Percentiles rank a stretch among this genome's conserved stretches.
Conservation (phyloP, 2,888 invertebrate genomes). For the Leucozona laternaria region DNA sequence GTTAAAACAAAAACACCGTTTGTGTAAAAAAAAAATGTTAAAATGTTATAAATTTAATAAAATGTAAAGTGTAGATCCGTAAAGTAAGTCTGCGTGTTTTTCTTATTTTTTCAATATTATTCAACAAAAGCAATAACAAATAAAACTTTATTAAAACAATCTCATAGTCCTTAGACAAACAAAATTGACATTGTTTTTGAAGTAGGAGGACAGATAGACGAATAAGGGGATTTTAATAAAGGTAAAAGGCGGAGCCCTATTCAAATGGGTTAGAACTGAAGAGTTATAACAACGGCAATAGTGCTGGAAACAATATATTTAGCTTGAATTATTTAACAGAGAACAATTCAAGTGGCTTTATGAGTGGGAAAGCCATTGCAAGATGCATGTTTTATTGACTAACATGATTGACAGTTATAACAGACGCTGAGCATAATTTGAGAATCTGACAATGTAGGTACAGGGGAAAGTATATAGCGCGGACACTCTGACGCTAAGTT, state of each 20-base stretch:
- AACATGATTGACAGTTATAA: background rate
- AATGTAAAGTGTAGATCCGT: background rate
- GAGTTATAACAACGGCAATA: background rate
- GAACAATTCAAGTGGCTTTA: background rate
- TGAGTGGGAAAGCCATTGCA: background rate
- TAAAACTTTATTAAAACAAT: constrained; percentile 6
- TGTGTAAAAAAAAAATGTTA: background rate
- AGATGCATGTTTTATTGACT: background rate
- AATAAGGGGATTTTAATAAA: background rate
- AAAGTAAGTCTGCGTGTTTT: background rate
- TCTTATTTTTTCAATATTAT: background rate
- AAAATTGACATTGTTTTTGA: background rate
- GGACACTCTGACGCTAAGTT: too few relatives aligned
- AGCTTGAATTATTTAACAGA: background rate
- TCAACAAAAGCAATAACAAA: background rate
- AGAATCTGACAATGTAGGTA: background rate
- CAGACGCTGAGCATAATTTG: background rate
- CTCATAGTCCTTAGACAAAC: background rate
- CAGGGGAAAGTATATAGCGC: background rate
- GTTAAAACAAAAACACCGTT: background rate
- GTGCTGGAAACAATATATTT: background rate
- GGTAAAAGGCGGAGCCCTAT: background rate
- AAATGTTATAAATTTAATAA: background rate
- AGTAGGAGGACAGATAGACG: background rate
- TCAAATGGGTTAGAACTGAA: background rate